Conservation (phyloP, 92 coral and sea anemone genomes). For the Meandrina meandrites region DNA sequence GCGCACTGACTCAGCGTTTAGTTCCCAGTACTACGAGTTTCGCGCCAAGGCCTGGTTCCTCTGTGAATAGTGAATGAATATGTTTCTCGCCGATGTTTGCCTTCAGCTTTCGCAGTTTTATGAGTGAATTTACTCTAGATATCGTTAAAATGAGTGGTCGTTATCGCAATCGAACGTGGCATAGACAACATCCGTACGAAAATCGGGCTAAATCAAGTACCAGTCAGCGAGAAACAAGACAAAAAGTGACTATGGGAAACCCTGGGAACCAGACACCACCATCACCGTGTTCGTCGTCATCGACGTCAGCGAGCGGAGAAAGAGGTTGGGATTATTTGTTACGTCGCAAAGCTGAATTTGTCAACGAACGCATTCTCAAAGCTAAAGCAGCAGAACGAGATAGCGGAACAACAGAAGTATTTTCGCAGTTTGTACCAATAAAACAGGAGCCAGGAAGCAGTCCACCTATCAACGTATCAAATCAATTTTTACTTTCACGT, state of each 20-base stretch:
- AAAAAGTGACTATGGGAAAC: background rate
- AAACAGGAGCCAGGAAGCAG: background rate
- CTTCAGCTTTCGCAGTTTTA: too few relatives aligned
- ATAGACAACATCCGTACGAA: background rate
- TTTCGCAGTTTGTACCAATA: background rate
- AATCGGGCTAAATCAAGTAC: background rate
- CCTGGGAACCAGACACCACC: background rate
- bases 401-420: background rate
- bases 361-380: slow-evolving; percentile 31
- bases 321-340: slow-evolving; percentile 42
- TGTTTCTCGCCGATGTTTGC: background rate
- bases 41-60: background rate
- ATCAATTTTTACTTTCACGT: background rate
- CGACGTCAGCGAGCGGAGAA: background rate
- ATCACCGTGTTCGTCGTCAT: background rate
- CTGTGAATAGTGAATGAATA: background rate
- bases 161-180: background rate
- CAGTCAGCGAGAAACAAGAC: background rate
- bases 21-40: slow-evolving; percentile 35
- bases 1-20: slow-evolving; percentile 72
- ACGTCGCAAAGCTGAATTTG: slow-evolving; percentile 29
- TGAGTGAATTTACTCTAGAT: background rate
- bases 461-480: background rate
- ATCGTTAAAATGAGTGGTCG: background rate
- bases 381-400: background rate